phyloP scores from a whole-genome alignment of 2,113 vertebrate genomes.

The Hoplias malabaricus region DNA sequence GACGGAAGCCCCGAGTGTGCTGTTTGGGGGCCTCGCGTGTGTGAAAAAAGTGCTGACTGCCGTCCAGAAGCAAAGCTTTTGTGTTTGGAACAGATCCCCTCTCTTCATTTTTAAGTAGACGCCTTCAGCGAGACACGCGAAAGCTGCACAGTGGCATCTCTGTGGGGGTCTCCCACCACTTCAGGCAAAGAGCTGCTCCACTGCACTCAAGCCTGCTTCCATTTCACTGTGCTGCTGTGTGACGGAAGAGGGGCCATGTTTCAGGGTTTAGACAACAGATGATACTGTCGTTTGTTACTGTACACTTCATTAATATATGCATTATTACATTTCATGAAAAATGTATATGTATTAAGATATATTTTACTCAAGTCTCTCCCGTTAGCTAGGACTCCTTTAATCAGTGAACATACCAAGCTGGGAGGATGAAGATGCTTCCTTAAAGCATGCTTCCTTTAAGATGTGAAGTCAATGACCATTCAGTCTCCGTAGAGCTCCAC shows the following conservation, averaged over 20 bases:
- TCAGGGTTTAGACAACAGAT: too few species aligned
- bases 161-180: not conserved
- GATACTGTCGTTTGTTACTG: too few species aligned
- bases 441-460: too few species aligned
- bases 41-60: constrained; percentile 66
- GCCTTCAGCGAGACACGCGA: not conserved
- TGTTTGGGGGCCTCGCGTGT: constrained; percentile 58
- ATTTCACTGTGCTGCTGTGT: not conserved
- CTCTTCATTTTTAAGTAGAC: not conserved
- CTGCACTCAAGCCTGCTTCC: not conserved
- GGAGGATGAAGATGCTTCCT: too few species aligned
- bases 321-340: too few species aligned
- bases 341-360: too few species aligned
- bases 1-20: constrained; percentile 65
- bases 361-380: too few species aligned
- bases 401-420: too few species aligned
- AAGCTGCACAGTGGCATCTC: not conserved
- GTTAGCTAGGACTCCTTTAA: too few species aligned
- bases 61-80: constrained; percentile 56
- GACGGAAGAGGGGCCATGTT: not conserved
- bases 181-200: not conserved
- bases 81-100: constrained; percentile 54
- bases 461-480: too few species aligned
- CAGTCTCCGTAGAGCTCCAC: too few species aligned
- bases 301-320: too few species aligned